Evolutionary conservation across 1,140 invertebrate species (phyloP), one percentile per base, ranked within the genome.

Genomic region (Dinothrombium tinctorium): DNA sequence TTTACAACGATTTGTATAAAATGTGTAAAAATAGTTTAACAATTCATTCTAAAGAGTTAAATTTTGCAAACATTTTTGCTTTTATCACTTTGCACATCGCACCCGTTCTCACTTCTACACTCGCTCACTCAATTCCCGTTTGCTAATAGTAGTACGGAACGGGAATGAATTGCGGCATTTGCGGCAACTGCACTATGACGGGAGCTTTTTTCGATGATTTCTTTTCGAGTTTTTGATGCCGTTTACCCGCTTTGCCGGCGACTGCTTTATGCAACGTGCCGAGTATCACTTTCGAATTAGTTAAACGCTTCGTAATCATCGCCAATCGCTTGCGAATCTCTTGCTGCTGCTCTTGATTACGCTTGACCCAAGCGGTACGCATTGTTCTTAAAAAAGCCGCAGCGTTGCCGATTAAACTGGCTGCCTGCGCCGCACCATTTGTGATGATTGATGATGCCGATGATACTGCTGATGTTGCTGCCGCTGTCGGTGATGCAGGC

Each of bases 341-440:
- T 14, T 39, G 23, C 14, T 39, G 37, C 4, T 41, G 20, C 17
- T 38, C 43, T 40, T 44, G 43, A 28, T 37, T 21, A 17, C 46
- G n/a, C 23, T 42, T 40, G 32, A 35, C 26, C 39, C 41, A 37
- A 43, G 39, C 35, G 32, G 38, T 36, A 28, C 33, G 42, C 33
- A 36, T 36, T 12, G 17, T 36, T 36, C 33, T 19, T 3, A 36
- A 36, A 2, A 36, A n/a, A n/a, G n/a, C n/a, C n/a, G n/a, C n/a
- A n/a, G n/a, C 33, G 23, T 21, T 36, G 12, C 33, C 33, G 4
- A n/a, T n/a, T n/a, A n/a, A n/a, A n/a, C n/a, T n/a, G n/a, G n/a
- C n/a, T 12, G 15, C 19, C 8, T 6, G 12, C 11, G 33, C 20
- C 8, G 23, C 5, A 29, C 28, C 28, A 29, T 29, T 29, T n/a